These are phyloP conservation scores for Trachymyrmex septentrionalis DNA, from an alignment of 1,140 invertebrate genomes.

Conservation along the genomic window DNA sequence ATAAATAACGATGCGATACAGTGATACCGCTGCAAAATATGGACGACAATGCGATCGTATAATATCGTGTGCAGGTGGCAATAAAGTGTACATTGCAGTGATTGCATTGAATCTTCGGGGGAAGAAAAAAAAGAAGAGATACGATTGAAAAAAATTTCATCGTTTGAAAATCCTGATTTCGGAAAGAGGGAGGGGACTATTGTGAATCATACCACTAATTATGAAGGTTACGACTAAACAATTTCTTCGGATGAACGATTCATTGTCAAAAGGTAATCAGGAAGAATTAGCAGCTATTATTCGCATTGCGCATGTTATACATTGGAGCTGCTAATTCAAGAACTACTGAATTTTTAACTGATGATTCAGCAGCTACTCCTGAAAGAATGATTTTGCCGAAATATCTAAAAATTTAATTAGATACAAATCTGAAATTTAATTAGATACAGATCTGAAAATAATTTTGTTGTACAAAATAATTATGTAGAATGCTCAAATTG, in stretches of 20 bases:
- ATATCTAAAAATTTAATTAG: no score
- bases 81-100: slow-evolving; percentile 4
- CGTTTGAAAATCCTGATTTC: background rate
- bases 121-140: background rate
- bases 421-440: no score
- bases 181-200: background rate
- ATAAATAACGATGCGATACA: slow-evolving; percentile 58
- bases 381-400: no score
- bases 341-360: background rate
- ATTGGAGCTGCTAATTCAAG: background rate
- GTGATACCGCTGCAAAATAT: slow-evolving; percentile 25
- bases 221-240: background rate
- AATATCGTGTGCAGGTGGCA: background rate
- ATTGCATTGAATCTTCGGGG: background rate
- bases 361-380: background rate
- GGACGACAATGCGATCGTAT: slow-evolving; percentile 28
- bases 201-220: background rate
- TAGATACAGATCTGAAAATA: no score
- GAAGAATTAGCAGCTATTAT: background rate
- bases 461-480: no score
- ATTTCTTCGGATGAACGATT: background rate
- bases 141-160: slow-evolving; percentile 11
- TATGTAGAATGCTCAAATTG: no score
- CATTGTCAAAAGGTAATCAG: background rate
- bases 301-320: background rate